Evolutionary conservation across 2,113 vertebrate species (phyloP), one percentile per base, ranked within the genome.

Genomic region (Muntiacus muntjak): DNA sequence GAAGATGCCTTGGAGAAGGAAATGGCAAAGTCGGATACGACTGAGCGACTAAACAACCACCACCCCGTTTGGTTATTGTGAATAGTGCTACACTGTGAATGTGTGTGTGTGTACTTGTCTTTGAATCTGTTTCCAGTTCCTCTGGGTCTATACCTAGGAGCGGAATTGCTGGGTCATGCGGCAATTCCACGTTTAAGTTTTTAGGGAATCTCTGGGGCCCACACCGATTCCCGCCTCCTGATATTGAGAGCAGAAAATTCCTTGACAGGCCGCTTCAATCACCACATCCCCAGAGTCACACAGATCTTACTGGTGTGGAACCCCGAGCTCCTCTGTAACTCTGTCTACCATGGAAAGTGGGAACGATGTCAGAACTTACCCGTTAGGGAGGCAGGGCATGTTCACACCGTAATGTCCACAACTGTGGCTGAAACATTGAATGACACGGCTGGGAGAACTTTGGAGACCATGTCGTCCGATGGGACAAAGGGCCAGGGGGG

Each of bases 391-490:
- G 43, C 6, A 5, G 74, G 23, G 52, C 33, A 17, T 3, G 1
- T 25, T 28, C 67, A 7, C 60, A 14, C 0, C 0, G 1, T 21
- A 16, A 3, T 6, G 25, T 3, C 6, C 3, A 19, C 6, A 14
- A 67, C 6, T 5, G 13, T 7, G 14, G 55, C 19, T 9, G 40
- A 71, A 28, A 1, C 14, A 1, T 28, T 26, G 13, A 25, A 9
- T 0, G 30, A 17, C 16, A 1, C 26, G 17, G 6, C 33, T 13
- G 36, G 71, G 36, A 58, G n/a, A 55, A 16, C 62, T 13, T 1
- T 67, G 57, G 58, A 40, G 87, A 52, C 30, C 2, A 11, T 16
- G 60, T 86, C 21, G 28, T 17, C 76, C 58, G 2, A 82, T 1
- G 28, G 74, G 16, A 57, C 40, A 12, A 36, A 9, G 55, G 33